Percentiles rank a stretch among this genome's conserved stretches.
Evolutionary conservation across 2,797 vertebrate genomes (phyloP).

Genomic region (Rhyacichthys aspro): DNA sequence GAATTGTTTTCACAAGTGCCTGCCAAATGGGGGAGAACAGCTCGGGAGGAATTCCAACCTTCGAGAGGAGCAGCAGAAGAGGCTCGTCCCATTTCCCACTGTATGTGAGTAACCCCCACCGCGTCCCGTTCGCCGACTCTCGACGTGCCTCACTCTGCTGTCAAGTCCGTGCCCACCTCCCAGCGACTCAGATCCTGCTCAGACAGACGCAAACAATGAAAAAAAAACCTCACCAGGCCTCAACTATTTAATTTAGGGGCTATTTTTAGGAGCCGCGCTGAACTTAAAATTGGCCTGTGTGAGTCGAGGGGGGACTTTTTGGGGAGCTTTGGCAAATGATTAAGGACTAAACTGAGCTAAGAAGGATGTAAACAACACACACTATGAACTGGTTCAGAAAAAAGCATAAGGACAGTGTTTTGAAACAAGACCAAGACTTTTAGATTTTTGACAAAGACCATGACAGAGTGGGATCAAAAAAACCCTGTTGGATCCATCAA

Average conservation of each 20-base stretch:
- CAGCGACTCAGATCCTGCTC: slow-evolving; percentile 35
- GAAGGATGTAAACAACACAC: no score
- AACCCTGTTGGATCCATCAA: no score
- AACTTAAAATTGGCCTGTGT: slow-evolving; percentile 37
- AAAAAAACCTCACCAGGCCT: slow-evolving; percentile 30
- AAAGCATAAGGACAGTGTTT: no score
- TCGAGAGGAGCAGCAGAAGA: slow-evolving; percentile 64
- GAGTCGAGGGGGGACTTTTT: background rate
- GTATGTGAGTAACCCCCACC: slow-evolving; percentile 25
- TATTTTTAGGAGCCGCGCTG: slow-evolving; percentile 48
- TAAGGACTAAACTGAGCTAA: no score
- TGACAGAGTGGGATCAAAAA: no score
- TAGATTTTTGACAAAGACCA: no score
- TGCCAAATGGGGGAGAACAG: slow-evolving; percentile 73
- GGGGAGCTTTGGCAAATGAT: no score
- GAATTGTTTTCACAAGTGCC: slow-evolving; percentile 81
- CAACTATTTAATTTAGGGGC: slow-evolving; percentile 32
- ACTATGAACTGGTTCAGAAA: no score
- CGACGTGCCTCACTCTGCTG: slow-evolving; percentile 58
- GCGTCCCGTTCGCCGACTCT: slow-evolving; percentile 47
- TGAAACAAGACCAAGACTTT: no score
- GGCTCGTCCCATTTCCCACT: slow-evolving; percentile 64
- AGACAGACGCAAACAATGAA: slow-evolving; percentile 50
- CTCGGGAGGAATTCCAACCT: slow-evolving; percentile 75
- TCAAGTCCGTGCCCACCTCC: slow-evolving; percentile 43